Evolutionary conservation across 2,113 vertebrate genomes (phyloP).

Genomic region (Spizaetus ornatus): DNA sequence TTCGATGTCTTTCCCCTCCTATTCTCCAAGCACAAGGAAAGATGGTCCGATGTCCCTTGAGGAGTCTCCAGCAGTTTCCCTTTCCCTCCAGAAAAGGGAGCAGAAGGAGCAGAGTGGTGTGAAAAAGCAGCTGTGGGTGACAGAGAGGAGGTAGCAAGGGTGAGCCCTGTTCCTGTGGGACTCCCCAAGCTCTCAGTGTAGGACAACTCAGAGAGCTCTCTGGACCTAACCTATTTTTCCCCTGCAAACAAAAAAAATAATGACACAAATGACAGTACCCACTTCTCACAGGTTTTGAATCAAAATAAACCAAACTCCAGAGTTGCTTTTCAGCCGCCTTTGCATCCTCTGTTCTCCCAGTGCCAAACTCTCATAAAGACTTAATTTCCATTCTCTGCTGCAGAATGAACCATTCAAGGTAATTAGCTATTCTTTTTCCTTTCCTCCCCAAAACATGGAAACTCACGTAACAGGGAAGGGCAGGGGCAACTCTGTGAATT

Average conservation of each 20-base stretch:
- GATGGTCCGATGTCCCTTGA: background rate
- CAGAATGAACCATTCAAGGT: conserved; percentile 20
- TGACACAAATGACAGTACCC: background rate
- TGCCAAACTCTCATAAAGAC: background rate
- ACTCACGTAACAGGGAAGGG: background rate
- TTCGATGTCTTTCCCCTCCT: background rate
- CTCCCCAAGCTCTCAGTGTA: background rate
- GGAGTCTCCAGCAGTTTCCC: background rate
- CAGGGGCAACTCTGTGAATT: background rate
- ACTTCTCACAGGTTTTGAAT: background rate
- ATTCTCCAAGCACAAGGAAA: background rate
- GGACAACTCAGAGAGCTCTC: background rate
- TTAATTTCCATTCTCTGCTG: background rate
- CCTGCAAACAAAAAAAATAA: background rate
- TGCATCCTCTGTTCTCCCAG: background rate
- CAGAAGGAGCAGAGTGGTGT: background rate
- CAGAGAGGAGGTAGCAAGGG: background rate
- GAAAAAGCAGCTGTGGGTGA: background rate
- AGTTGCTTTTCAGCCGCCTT: background rate
- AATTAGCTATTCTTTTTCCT: conserved; percentile 34
- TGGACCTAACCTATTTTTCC: background rate
- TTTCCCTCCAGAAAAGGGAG: background rate
- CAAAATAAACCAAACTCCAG: background rate
- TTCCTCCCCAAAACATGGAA: conserved; percentile 8
- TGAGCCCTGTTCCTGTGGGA: background rate